phyloP scores from a whole-genome alignment of 2,113 vertebrate species.

The Catharus bicknelli region DNA sequence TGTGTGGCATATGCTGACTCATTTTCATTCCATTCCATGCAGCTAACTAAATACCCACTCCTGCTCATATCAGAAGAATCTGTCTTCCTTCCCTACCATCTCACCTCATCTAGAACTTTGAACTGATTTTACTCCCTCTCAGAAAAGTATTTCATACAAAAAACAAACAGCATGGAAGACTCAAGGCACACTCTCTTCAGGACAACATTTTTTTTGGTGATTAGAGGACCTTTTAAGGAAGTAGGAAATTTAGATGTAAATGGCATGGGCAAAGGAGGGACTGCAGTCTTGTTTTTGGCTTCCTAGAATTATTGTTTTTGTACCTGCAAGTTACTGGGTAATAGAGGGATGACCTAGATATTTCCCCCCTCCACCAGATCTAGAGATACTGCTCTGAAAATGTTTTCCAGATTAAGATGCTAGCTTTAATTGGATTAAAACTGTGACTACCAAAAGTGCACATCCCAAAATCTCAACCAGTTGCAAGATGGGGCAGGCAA shows the following conservation, averaged over 20 bases:
- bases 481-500: fast-evolving
- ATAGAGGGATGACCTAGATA: not conserved
- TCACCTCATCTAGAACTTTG: not conserved
- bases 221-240: not conserved
- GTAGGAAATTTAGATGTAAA: not conserved
- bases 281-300: not conserved
- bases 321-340: not conserved
- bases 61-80: not conserved
- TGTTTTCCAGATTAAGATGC: not conserved
- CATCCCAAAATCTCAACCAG: not conserved
- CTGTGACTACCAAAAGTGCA: not conserved
- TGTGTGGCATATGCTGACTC: not conserved
- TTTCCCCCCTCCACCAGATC: not conserved
- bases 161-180: slow-evolving; percentile 26
- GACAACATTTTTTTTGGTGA: not conserved
- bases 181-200: slow-evolving; percentile 36
- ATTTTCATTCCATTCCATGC: not conserved
- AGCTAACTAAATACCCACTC: not conserved
- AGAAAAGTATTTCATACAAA: not conserved
- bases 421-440: not conserved
- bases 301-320: not conserved
- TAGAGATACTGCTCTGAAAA: not conserved
- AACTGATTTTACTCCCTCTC: not conserved
- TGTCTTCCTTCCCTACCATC: not conserved
- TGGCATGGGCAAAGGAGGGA: not conserved